phyloP scores from a whole-genome alignment of 2,113 vertebrate species.

The Campylorhamphus procurvoides region DNA sequence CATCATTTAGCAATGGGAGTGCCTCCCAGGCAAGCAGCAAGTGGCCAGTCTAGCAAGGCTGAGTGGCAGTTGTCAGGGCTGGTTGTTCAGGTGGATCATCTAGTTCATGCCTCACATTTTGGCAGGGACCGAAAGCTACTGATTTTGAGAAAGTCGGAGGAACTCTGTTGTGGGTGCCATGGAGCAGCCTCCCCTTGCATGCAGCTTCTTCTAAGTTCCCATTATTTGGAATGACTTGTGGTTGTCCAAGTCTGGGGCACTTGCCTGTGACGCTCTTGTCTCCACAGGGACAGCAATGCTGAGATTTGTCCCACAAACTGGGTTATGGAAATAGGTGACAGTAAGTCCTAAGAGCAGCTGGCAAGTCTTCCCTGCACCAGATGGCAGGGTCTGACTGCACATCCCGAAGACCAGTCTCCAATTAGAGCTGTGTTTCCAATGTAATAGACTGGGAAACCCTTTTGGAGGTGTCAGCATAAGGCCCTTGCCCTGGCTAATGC shows the following conservation, averaged over 20 bases:
- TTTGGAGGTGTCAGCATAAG: not conserved
- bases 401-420: not conserved
- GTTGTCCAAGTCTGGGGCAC: not conserved
- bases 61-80: not conserved
- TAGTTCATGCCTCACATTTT: not conserved
- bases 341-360: not conserved
- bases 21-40: slow-evolving; percentile 25
- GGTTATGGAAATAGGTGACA: not conserved
- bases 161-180: rapidly evolving
- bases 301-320: not conserved
- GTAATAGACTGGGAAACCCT: rapidly evolving
- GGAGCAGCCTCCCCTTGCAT: not conserved
- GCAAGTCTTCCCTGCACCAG: not conserved
- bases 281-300: not conserved
- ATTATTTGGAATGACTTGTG: not conserved
- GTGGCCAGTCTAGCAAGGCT: not conserved
- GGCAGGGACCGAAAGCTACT: not conserved
- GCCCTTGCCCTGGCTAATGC: not conserved
- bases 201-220: not conserved
- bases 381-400: not conserved
- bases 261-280: not conserved
- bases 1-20: slow-evolving; percentile 47
- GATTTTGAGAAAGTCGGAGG: not conserved
- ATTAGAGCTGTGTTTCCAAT: rapidly evolving
- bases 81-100: not conserved